Base-by-base conservation (phyloP, 1,140 invertebrate genomes). In the Pseudachorutes palmiensis region DNA sequence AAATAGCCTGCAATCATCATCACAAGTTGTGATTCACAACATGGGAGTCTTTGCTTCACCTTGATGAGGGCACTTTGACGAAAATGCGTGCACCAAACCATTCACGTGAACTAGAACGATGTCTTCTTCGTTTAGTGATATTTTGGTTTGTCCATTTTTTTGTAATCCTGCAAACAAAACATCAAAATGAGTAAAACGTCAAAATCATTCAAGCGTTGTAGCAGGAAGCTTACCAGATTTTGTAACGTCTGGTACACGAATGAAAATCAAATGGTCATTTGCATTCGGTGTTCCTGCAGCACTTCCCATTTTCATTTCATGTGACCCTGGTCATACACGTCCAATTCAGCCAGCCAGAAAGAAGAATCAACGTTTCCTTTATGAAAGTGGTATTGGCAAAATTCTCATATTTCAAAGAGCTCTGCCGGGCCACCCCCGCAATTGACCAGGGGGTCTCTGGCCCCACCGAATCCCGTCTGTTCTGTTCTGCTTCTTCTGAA, bases 11-110 rank as follows among this genome's bases (percentile, higher is more conserved):
- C n/a, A n/a, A n/a, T n/a, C n/a, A n/a, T n/a, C n/a, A n/a, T n/a
- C n/a, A n/a, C n/a, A n/a, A n/a, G n/a, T n/a, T n/a, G n/a, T n/a
- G n/a, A n/a, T n/a, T n/a, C n/a, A n/a, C n/a, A n/a, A n/a, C n/a
- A n/a, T n/a, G n/a, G n/a, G n/a, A n/a, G n/a, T n/a, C n/a, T n/a
- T n/a, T n/a, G n/a, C n/a, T n/a, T 62, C 62, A 70, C 69, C 69
- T 9, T 61, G 41, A 67, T 70, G 69, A 30, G 69, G 69, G 62
- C 69, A 70, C 24, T 63, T 70, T 48, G 64, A 62, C 28, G 64
- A 66, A n/a, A 68, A 60, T 16, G 69, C 69, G 32, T 60, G 58
- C 2, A 68, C 29, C 19, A 51, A 33, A 19, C 62, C 63, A 33
- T 67, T 41, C 16, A 57, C 22, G 5, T 29, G 48, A n/a, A 71